Conservation (phyloP, 2,113 vertebrate genomes). For the Cololabis saira region DNA sequence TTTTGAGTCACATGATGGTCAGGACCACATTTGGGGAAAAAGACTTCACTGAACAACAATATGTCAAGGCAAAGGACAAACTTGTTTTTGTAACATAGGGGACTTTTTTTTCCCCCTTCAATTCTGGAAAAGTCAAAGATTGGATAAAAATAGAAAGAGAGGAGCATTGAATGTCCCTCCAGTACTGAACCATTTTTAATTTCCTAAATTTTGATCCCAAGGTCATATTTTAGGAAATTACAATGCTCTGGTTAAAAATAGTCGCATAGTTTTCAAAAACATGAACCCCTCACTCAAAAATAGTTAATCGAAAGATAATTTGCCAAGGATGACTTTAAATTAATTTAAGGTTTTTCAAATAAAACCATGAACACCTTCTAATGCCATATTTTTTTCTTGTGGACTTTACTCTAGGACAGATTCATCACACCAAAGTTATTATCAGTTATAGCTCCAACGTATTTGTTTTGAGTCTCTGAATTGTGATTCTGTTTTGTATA, state of each 20-base stretch:
- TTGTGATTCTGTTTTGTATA: background rate
- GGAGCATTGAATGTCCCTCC: background rate
- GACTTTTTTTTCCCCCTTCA: background rate
- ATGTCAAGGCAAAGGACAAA: constrained; percentile 1
- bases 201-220: background rate
- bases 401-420: too few species aligned
- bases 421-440: too few species aligned
- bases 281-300: background rate
- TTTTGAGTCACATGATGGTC: constrained; percentile 26
- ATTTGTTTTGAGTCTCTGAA: background rate
- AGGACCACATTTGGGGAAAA: background rate
- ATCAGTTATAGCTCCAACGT: too few species aligned
- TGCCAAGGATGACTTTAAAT: too few species aligned
- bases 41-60: background rate
- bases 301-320: background rate
- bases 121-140: background rate
- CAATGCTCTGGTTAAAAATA: background rate
- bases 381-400: too few species aligned
- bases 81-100: background rate
- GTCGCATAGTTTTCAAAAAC: background rate
- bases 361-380: too few species aligned
- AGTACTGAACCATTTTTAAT: background rate
- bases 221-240: background rate
- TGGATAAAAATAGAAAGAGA: background rate
- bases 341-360: too few species aligned